phyloP scores from a whole-genome alignment of 2,113 vertebrate genomes.

The Callipepla squamata region DNA sequence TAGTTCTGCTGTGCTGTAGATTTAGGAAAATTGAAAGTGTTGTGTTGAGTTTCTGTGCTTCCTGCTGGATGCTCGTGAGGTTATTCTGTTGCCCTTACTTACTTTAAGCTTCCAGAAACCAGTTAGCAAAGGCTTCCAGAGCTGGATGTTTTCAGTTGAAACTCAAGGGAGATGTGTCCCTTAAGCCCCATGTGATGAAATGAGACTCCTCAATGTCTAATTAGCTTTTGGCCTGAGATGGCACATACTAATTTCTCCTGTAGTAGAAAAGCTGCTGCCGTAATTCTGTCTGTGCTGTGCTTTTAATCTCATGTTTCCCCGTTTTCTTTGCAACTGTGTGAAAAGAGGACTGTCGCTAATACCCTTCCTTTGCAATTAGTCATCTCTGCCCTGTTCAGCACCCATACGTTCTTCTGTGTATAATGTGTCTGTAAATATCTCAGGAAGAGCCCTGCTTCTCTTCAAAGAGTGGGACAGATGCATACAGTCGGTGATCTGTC shows the following conservation, averaged over 20 bases:
- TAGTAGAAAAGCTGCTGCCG: not conserved
- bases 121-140: not conserved
- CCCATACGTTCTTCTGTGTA: not conserved
- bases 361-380: not conserved
- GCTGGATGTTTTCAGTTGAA: not conserved
- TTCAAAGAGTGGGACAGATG: not conserved
- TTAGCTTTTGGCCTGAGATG: not conserved
- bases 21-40: not conserved
- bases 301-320: not conserved
- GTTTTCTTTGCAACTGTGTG: not conserved
- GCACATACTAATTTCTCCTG: not conserved
- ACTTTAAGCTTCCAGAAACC: not conserved
- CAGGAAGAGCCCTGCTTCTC: not conserved
- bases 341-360: not conserved
- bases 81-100: not conserved
- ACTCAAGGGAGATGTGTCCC: not conserved
- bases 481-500: not conserved
- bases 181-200: not conserved
- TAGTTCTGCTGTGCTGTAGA: not conserved
- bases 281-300: not conserved
- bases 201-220: not conserved
- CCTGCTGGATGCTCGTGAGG: not conserved
- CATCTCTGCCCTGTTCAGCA: not conserved
- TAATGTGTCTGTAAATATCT: conserved; percentile 4
- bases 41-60: not conserved